Conservation (phyloP, 1,140 invertebrate genomes). For the Limonius californicus region DNA sequence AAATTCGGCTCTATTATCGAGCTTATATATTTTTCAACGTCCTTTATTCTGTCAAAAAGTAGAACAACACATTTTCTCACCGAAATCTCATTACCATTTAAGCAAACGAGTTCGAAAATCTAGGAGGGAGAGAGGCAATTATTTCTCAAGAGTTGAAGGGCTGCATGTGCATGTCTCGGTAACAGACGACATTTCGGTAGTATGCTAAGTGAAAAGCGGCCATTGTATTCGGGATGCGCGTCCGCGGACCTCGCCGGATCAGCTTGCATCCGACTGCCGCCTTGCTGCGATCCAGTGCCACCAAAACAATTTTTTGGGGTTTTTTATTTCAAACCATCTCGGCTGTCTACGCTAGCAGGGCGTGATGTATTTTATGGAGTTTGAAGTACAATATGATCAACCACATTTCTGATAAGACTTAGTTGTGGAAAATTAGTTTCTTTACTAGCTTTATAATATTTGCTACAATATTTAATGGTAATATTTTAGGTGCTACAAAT, state of each 20-base stretch:
- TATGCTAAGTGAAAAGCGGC: slow-evolving; percentile 43
- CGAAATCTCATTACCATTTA: slow-evolving; percentile 37
- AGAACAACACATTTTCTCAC: slow-evolving; percentile 12
- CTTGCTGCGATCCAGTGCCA: slow-evolving; percentile 11
- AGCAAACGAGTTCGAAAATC: slow-evolving; percentile 30
- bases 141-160: slow-evolving; percentile 27
- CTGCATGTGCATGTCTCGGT: slow-evolving; percentile 26
- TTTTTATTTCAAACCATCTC: not conserved
- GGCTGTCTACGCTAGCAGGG: too few relatives aligned
- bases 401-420: too few relatives aligned
- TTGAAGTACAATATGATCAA: too few relatives aligned
- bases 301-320: slow-evolving; percentile 4
- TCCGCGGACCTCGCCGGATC: slow-evolving; percentile 3
- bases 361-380: too few relatives aligned
- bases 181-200: slow-evolving; percentile 32
- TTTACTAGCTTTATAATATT: too few relatives aligned
- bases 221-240: slow-evolving; percentile 43
- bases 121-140: slow-evolving; percentile 32
- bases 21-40: slow-evolving; percentile 5
- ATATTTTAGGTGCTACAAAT: too few relatives aligned
- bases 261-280: slow-evolving; percentile 18
- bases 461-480: too few relatives aligned
- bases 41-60: slow-evolving; percentile 11
- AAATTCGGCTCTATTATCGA: not conserved
- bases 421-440: too few relatives aligned